Conservation (phyloP, 2,797 vertebrate genomes). For the Scolopax bukidnonensis region DNA sequence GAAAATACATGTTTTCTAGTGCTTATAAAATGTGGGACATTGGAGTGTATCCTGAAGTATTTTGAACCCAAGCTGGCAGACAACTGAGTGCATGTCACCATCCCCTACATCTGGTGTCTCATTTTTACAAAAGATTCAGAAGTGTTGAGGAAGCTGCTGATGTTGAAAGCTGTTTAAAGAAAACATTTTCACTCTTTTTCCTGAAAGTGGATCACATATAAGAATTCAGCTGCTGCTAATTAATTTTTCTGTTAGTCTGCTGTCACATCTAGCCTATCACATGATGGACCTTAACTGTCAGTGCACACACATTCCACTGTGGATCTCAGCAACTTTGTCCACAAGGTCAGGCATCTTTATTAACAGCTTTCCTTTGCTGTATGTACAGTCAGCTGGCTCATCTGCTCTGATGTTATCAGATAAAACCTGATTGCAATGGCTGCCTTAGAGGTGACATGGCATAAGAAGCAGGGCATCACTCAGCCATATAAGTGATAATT, state of each 20-base stretch:
- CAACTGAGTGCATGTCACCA: neutral
- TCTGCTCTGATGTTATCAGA: neutral
- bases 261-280: neutral
- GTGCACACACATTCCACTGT: neutral
- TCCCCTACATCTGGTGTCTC: neutral
- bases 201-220: neutral
- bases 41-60: neutral
- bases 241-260: constrained; percentile 28
- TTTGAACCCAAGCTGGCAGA: neutral
- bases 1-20: neutral
- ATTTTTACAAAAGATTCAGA: neutral
- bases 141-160: neutral
- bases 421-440: neutral
- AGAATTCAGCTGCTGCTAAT: constrained; percentile 20
- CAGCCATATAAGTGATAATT: neutral
- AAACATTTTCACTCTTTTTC: neutral
- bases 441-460: neutral
- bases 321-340: neutral
- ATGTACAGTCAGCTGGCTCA: neutral
- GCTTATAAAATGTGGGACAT: neutral
- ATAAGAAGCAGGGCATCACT: neutral
- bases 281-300: neutral
- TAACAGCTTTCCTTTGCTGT: neutral
- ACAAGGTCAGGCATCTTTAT: constrained; percentile 21
- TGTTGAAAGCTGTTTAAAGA: neutral